Evolutionary conservation across 2,888 invertebrate species (phyloP).

Genomic region (Phragmatobia fuliginosa): DNA sequence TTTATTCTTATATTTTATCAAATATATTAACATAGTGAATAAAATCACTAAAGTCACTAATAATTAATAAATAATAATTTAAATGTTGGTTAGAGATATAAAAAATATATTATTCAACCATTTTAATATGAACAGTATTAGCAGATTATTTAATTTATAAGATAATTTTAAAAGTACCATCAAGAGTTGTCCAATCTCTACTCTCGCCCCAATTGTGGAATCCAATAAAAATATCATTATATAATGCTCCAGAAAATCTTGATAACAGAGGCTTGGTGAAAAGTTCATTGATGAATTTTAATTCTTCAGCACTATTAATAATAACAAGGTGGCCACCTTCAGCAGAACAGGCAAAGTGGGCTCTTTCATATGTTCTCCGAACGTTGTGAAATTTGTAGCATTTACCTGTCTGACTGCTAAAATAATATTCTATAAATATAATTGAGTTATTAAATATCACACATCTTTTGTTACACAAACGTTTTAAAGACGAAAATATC

Average conservation of each 20-base stretch:
- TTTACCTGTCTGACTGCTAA: conserved; percentile 53
- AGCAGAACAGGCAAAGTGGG: conserved; percentile 60
- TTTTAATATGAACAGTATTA: no score
- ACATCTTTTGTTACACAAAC: background rate
- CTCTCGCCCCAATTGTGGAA: conserved; percentile 6
- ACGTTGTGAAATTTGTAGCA: conserved; percentile 66
- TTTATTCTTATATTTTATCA: no score
- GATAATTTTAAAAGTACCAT: conserved; percentile 5
- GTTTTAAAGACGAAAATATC: background rate
- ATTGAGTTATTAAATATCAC: background rate
- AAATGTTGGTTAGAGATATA: no score
- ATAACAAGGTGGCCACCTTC: conserved; percentile 62
- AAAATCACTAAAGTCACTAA: no score
- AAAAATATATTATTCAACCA: no score
- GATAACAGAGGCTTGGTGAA: conserved; percentile 44
- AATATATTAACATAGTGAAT: no score
- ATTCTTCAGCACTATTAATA: conserved; percentile 60
- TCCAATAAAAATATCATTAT: conserved; percentile 27
- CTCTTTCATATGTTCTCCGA: conserved; percentile 58
- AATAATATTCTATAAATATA: conserved; percentile 52
- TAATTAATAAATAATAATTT: no score
- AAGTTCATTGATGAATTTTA: conserved; percentile 44
- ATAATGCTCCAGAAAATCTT: conserved; percentile 31
- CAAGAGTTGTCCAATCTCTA: conserved; percentile 8
- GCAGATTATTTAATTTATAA: background rate